Percentiles rank a stretch among this genome's conserved stretches.
Evolutionary conservation across 2,888 invertebrate genomes (phyloP).

Genomic region (Luffia ferchaultella): DNA sequence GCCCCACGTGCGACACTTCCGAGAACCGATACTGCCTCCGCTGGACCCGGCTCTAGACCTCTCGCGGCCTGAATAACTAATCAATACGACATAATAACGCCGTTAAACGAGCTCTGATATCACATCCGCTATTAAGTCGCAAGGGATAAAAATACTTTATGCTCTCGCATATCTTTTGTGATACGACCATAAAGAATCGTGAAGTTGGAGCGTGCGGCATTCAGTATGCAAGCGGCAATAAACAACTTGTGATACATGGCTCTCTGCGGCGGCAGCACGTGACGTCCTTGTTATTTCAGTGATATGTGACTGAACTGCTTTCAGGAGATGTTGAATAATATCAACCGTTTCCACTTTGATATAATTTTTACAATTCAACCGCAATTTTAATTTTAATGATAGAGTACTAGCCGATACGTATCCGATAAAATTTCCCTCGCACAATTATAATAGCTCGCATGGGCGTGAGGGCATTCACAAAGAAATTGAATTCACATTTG

Average conservation of each 20-base stretch:
- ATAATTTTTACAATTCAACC: too few relatives aligned
- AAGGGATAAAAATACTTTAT: background rate
- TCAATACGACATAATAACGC: background rate
- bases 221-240: background rate
- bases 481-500: too few relatives aligned
- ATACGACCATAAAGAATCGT: too few relatives aligned
- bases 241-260: background rate
- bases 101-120: background rate
- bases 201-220: background rate
- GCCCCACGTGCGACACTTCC: conserved; percentile 2
- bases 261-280: background rate
- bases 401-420: too few relatives aligned
- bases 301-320: background rate
- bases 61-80: background rate
- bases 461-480: too few relatives aligned
- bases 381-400: too few relatives aligned
- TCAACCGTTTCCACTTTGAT: too few relatives aligned
- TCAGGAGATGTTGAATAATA: too few relatives aligned
- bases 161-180: too few relatives aligned
- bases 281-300: background rate
- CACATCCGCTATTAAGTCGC: background rate
- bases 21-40: background rate
- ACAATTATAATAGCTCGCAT: too few relatives aligned
- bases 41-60: background rate
- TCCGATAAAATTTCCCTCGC: too few relatives aligned